Evolutionary conservation across 2,888 invertebrate genomes (phyloP).

Genomic region (Rhagium mordax): DNA sequence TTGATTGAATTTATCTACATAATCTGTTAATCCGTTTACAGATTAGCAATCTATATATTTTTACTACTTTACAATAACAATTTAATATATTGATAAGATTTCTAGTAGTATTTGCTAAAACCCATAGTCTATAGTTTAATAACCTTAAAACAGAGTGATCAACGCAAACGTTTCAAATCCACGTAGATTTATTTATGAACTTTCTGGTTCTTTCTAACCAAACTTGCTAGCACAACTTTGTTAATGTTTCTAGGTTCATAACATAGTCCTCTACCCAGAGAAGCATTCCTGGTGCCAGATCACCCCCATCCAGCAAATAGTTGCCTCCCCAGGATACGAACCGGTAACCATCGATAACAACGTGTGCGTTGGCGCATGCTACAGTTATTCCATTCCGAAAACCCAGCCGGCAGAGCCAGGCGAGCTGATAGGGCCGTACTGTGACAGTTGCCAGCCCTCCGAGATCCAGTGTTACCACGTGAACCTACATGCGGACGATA

Average conservation of each 20-base stretch:
- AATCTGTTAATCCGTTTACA: no score
- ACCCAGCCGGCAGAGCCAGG: slow-evolving; percentile 80
- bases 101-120: no score
- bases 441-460: slow-evolving; percentile 80
- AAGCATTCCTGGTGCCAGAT: slow-evolving; percentile 82
- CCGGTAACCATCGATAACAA: slow-evolving; percentile 79
- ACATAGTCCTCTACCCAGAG: slow-evolving; percentile 80
- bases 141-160: no score
- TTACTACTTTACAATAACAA: no score
- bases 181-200: no score
- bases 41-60: no score
- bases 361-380: slow-evolving; percentile 81
- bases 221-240: no score
- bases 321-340: slow-evolving; percentile 77
- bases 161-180: no score
- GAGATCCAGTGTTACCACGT: slow-evolving; percentile 79
- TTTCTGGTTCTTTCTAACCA: slow-evolving; percentile 1
- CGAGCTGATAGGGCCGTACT: slow-evolving; percentile 77
- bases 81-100: no score
- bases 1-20: no score
- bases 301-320: slow-evolving; percentile 79
- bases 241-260: slow-evolving; percentile 76
- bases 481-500: slow-evolving; percentile 73
- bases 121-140: no score
- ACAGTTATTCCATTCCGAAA: slow-evolving; percentile 80